phyloP scores from a whole-genome alignment of 2,113 vertebrate species.

The Theristicus caerulescens region DNA sequence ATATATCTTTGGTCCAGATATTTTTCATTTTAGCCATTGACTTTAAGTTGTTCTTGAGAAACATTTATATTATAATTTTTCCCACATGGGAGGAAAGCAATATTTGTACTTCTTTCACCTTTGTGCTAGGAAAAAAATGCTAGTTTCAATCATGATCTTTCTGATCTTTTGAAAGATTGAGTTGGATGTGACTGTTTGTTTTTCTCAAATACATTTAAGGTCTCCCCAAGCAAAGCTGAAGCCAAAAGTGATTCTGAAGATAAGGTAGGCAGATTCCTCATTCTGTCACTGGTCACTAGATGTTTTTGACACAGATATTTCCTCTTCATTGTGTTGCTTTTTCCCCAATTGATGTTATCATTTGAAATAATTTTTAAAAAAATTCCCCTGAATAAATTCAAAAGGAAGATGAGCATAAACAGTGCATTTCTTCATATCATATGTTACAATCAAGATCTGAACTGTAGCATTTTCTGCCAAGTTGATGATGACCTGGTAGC shows the following conservation, averaged over 20 bases:
- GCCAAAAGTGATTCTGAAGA: conserved; percentile 73
- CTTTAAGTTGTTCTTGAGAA: background rate
- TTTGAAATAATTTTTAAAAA: background rate
- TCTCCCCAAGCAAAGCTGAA: conserved; percentile 77
- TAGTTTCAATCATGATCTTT: background rate
- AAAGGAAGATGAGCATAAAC: background rate
- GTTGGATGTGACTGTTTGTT: background rate
- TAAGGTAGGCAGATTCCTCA: conserved; percentile 64
- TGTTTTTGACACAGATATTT: background rate
- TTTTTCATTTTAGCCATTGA: background rate
- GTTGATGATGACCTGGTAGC: background rate
- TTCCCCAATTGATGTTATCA: accelerated
- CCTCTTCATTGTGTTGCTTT: background rate
- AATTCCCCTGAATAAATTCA: background rate
- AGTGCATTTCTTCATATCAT: background rate
- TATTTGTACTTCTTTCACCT: background rate
- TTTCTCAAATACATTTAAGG: conserved; percentile 61
- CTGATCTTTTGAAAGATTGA: background rate
- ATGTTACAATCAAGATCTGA: background rate
- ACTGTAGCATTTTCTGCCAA: background rate
- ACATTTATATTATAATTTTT: background rate
- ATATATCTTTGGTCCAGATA: background rate
- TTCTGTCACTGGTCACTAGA: background rate
- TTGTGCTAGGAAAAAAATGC: background rate
- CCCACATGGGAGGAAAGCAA: background rate